Percentiles rank a stretch among this genome's conserved stretches.
Evolutionary conservation across 1,140 invertebrate genomes (phyloP).

Genomic region (Panulirus ornatus): DNA sequence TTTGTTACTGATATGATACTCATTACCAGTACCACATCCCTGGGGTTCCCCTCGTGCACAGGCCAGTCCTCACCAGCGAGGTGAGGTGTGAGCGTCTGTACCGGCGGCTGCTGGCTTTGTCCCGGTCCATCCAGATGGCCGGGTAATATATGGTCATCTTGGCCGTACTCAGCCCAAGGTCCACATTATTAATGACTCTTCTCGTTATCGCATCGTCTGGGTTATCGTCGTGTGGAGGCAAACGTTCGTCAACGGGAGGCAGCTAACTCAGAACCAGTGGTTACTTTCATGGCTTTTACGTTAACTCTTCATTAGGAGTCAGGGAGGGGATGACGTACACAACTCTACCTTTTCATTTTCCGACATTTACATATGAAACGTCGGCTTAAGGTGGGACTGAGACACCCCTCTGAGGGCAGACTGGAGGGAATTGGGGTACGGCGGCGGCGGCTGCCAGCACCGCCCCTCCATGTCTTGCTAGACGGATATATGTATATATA

Average conservation of each 20-base stretch:
- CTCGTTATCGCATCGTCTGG: background rate
- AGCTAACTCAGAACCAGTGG: too few relatives aligned
- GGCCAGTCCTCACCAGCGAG: too few relatives aligned
- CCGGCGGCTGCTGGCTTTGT: background rate
- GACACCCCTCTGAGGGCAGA: background rate
- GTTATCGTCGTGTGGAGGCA: too few relatives aligned
- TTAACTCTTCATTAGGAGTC: too few relatives aligned
- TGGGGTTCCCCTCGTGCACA: too few relatives aligned
- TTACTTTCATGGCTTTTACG: too few relatives aligned
- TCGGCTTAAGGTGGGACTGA: slow-evolving; percentile 15
- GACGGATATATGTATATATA: too few relatives aligned
- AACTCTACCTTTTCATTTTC: background rate
- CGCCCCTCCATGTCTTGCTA: too few relatives aligned
- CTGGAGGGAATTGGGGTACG: slow-evolving; percentile 27
- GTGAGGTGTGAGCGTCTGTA: background rate
- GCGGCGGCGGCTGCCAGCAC: too few relatives aligned
- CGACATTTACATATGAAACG: slow-evolving; percentile 52
- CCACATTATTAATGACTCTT: background rate
- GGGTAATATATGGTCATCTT: background rate
- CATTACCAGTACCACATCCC: too few relatives aligned
- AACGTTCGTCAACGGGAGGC: too few relatives aligned
- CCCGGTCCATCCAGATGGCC: background rate
- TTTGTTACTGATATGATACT: too few relatives aligned
- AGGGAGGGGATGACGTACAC: background rate
- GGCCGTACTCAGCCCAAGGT: background rate